Conservation (phyloP, 2,113 vertebrate species). For the Apodemus sylvaticus region DNA sequence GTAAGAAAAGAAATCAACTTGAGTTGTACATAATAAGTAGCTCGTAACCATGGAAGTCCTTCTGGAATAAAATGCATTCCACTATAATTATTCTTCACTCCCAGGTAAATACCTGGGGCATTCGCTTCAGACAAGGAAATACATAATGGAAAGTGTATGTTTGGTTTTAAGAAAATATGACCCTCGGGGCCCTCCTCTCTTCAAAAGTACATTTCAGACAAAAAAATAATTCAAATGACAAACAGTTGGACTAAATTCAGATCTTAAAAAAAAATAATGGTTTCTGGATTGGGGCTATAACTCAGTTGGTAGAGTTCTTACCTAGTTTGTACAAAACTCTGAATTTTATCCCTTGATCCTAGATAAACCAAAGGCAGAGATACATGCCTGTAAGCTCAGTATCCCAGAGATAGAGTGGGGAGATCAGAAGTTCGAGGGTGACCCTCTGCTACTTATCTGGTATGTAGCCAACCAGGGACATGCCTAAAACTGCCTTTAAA, state of each 20-base stretch:
- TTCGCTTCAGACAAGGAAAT: constrained; percentile 55
- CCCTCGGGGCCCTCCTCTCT: not conserved
- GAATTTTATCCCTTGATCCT: not conserved
- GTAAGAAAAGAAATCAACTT: constrained; percentile 75
- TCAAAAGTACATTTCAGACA: not conserved
- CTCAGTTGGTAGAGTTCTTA: not conserved
- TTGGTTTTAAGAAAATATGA: constrained; percentile 70
- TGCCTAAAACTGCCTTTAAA: not conserved
- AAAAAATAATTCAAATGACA: constrained; percentile 22
- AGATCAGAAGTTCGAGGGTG: not conserved
- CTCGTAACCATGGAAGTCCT: constrained; percentile 77
- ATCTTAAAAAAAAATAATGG: not conserved
- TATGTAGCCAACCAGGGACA: not conserved
- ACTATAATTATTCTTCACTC: constrained; percentile 70
- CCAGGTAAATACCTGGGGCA: not conserved
- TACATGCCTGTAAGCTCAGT: not conserved
- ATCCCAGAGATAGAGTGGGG: not conserved
- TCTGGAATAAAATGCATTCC: constrained; percentile 75
- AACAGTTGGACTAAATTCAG: constrained; percentile 16
- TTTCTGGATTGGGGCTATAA: not conserved
- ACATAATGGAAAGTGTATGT: not conserved
- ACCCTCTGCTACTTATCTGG: not conserved
- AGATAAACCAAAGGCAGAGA: not conserved
- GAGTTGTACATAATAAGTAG: constrained; percentile 73
- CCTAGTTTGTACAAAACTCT: not conserved